Evolutionary conservation across 2,888 invertebrate species (phyloP).

Genomic region (Eulithis prunata): DNA sequence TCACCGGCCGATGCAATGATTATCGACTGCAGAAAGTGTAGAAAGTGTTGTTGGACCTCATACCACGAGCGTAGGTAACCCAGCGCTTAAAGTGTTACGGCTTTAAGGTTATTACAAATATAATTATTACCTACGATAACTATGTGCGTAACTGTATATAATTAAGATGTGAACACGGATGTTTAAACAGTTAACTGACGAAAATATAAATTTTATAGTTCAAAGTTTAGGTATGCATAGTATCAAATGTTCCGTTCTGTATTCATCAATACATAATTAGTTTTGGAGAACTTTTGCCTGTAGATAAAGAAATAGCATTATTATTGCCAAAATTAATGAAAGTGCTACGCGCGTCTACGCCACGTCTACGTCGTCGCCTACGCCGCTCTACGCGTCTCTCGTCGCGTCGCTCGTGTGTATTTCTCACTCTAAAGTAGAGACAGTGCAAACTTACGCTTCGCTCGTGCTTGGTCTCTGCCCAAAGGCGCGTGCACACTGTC

Average conservation of each 20-base stretch:
- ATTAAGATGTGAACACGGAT: neutral
- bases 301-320: neutral
- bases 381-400: constrained; percentile 13
- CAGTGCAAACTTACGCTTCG: constrained; percentile 7
- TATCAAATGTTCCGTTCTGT: too few relatives aligned
- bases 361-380: constrained; percentile 1
- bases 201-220: neutral
- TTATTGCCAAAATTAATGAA: neutral
- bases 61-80: constrained; percentile 8
- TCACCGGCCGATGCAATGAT: constrained; percentile 40
- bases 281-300: neutral
- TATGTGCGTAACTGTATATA: neutral
- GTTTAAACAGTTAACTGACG: neutral
- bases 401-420: constrained; percentile 3
- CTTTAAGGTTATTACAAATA: too few relatives aligned
- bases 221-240: too few relatives aligned
- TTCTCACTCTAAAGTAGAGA: neutral
- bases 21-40: constrained; percentile 46
- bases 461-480: constrained; percentile 5
- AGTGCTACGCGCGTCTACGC: constrained; percentile 16
- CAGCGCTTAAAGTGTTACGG: neutral
- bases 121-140: neutral
- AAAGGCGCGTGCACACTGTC: constrained; percentile 48
- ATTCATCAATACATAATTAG: neutral
- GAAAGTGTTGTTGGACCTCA: constrained; percentile 49